Conservation (phyloP, 2,888 invertebrate species). For the Polyommatus icarus region DNA sequence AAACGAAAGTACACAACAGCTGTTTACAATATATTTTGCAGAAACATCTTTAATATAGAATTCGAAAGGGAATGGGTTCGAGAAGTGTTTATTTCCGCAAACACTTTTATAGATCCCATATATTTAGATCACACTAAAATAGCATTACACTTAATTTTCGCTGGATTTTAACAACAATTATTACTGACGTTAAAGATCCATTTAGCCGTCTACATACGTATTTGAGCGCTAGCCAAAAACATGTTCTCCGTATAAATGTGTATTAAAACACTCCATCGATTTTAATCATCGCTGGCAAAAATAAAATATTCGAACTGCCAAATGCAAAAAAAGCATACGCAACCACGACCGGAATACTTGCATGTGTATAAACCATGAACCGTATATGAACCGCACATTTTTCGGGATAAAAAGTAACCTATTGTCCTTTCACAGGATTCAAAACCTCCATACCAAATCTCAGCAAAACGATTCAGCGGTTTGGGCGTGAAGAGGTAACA, state of each 20-base stretch:
- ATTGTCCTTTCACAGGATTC: no score
- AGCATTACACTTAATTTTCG: neutral
- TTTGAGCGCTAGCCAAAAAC: slow-evolving; percentile 28
- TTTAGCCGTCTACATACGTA: slow-evolving; percentile 22
- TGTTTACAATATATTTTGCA: no score
- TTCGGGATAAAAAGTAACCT: no score
- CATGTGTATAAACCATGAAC: neutral
- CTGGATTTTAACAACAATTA: neutral
- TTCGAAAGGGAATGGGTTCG: neutral
- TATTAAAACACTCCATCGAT: slow-evolving; percentile 13
- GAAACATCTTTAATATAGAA: no score
- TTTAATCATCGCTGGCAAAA: slow-evolving; percentile 3
- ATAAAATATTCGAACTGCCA: neutral
- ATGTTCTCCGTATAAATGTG: slow-evolving; percentile 23
- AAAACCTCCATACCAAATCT: no score
- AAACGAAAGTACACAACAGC: neutral
- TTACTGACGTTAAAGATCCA: slow-evolving; percentile 17
- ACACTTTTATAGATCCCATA: neutral
- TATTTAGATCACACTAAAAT: neutral
- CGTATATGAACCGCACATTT: no score
- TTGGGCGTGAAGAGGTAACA: no score
- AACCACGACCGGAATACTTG: neutral
- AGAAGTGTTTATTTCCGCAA: neutral
- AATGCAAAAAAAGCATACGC: neutral
- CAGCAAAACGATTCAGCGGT: no score